Evolutionary conservation across 2,113 vertebrate genomes (phyloP), one percentile per base, ranked within the genome.

Genomic region (Fregata magnificens): DNA sequence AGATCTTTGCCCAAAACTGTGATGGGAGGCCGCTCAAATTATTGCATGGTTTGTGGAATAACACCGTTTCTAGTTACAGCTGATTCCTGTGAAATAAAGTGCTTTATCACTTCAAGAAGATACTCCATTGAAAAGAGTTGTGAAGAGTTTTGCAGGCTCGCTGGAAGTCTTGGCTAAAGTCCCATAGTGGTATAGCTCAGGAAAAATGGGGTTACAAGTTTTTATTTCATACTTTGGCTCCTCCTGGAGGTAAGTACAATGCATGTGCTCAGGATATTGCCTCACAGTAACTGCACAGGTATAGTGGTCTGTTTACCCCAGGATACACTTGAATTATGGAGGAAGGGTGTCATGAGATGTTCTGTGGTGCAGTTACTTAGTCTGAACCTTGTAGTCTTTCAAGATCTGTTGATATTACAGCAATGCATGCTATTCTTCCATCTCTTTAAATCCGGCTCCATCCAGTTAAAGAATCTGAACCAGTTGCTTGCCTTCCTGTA

Each of bases 1-100:
- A 63, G 17, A 8, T 36, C 9, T 56, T 32, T 24, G 5, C 32
- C 88, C 2, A 2, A 16, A 90, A 72, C 24, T 63, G 19, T 10
- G 31, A 74, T n/a, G 38, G 24, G 26, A 76, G 2, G 10, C 13
- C 5, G 5, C 6, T 49, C 6, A 11, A 25, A 67, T 13, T 40
- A 20, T 50, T 94, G 12, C 2, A 4, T 44, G 26, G 8, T 15
- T 84, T 45, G 5, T 76, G 25, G 72, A 69, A 65, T 91, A 93
- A 86, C 34, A 5, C 7, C 0, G 0, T 90, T 95, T 95, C 70
- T 91, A 79, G 25, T 95, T 95, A 26, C 82, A 95, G 83, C 61
- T 88, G 53, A 62, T 90, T 79, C 78, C 86, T 95, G 90, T 94
- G 50, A 90, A 96, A 96, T 97, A 96, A 97, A 97, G 38, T 59